Percentiles rank a stretch among this genome's conserved stretches.
Evolutionary conservation across 2,113 vertebrate species (phyloP).

Genomic region (Anolis carolinensis): DNA sequence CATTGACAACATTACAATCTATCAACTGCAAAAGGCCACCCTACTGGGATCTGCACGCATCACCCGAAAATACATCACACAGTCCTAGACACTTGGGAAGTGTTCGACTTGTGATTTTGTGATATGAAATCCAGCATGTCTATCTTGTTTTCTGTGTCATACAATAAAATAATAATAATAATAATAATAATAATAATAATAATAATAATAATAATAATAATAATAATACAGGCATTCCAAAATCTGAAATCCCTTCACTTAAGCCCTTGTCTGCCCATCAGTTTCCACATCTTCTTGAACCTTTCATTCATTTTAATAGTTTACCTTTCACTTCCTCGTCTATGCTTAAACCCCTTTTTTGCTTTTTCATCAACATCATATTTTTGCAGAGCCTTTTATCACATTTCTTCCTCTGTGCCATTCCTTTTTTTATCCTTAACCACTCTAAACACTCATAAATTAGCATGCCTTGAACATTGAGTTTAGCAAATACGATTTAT

Average conservation of each 20-base stretch:
- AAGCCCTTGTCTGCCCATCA: not conserved
- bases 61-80: no score
- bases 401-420: not conserved
- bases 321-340: not conserved
- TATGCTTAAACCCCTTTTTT: not conserved
- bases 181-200: no score
- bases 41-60: no score
- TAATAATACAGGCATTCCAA: no score
- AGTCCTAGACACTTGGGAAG: no score
- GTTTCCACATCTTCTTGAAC: not conserved
- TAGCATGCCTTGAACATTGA: not conserved
- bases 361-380: not conserved
- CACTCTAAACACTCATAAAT: not conserved
- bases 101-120: no score
- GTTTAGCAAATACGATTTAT: not conserved
- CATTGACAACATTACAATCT: no score
- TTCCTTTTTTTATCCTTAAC: not conserved
- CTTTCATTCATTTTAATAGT: not conserved
- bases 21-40: no score
- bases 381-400: not conserved
- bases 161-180: no score
- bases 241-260: not conserved
- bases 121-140: no score
- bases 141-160: no score
- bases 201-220: no score